Evolutionary conservation across 2,113 vertebrate species (phyloP), one percentile per base, ranked within the genome.

Genomic region (Eupsittula cactorum): DNA sequence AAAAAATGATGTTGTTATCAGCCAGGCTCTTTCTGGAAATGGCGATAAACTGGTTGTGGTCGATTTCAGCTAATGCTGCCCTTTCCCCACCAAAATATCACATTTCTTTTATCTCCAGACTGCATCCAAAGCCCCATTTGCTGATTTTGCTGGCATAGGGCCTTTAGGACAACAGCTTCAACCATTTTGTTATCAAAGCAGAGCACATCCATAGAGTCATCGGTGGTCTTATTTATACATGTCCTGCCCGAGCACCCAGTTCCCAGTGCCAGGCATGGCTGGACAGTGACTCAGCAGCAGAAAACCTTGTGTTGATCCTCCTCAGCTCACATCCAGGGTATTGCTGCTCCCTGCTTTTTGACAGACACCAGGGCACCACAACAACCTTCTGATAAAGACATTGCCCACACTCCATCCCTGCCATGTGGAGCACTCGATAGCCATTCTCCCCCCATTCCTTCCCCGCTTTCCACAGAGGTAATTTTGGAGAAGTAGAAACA

Each of bases 251-350:
- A 17, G 24, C 3, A 1, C 42, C 88, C 4, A 23, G 62, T 57
- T 82, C 46, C 42, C 57, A 8, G 46, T 28, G 80, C 90, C 82
- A 70, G 74, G 41, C 27, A 1, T 41, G 73, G 70, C 80, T 37
- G 68, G 60, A 52, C 91, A 90, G 77, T 91, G 76, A 91, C 73
- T 84, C 86, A 93, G 88, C 82, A 83, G 64, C 76, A 86, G 76
- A 64, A 95, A 94, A 86, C n/a, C 39, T 64, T 25, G 16, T 42
- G 29, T 31, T 5, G 7, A 4, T 49, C 47, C 35, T 87, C 49
- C 67, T 55, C 42, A 21, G 59, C 28, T 62, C 70, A 29, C 35
- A 77, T 23, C 50, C 81, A 42, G 55, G 31, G 14, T n/a, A 83
- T 53, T 0, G 0, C 42, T 68, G 60, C 57, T 75, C 73, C 44